phyloP scores from a whole-genome alignment of 2,113 vertebrate species.

The Chlorocebus sabaeus region DNA sequence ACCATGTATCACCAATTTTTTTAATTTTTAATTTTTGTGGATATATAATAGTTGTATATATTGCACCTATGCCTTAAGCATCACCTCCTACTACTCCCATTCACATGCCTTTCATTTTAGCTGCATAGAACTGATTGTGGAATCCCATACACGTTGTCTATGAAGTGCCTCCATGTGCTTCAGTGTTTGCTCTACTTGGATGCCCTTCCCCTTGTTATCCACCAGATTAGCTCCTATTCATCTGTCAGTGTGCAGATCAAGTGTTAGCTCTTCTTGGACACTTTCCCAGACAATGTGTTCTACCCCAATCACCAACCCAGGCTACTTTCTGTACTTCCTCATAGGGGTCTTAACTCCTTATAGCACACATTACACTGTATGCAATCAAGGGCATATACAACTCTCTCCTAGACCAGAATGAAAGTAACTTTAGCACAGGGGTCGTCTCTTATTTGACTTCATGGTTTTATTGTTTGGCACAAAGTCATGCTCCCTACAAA shows the following conservation, averaged over 20 bases:
- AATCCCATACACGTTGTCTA: neutral
- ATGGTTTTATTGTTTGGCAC: neutral
- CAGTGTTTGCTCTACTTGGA: too few relatives aligned
- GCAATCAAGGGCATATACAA: neutral
- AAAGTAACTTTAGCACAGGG: neutral
- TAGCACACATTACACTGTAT: neutral
- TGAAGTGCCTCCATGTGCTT: neutral
- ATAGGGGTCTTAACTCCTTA: neutral
- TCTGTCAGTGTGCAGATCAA: neutral
- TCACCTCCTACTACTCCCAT: neutral
- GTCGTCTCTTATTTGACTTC: neutral
- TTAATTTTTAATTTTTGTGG: neutral
- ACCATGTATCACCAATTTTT: neutral
- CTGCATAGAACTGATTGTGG: neutral
- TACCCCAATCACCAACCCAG: rapidly evolving
- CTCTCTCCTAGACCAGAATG: neutral
- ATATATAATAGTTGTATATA: neutral
- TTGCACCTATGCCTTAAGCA: neutral
- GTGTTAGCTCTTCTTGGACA: neutral
- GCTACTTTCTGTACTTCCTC: neutral
- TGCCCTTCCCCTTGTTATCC: too few relatives aligned
- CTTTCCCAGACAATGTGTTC: neutral
- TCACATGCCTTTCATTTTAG: neutral
- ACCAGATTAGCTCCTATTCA: neutral
- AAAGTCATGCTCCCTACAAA: neutral